Conservation (phyloP, 2,888 invertebrate species). For the Morinoia aosen region DNA sequence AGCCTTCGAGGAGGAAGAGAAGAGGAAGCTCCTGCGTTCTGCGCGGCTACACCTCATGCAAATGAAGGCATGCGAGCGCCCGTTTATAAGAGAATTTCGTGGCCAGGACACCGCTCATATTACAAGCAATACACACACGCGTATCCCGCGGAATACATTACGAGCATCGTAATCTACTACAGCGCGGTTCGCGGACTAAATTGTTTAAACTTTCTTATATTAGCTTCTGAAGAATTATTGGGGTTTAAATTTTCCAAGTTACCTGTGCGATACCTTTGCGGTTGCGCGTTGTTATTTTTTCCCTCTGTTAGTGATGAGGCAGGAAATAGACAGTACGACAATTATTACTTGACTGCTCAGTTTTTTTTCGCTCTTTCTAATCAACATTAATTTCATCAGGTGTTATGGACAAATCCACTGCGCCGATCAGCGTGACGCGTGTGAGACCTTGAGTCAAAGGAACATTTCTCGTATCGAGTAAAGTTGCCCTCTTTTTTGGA, state of each 20-base stretch:
- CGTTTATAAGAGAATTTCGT: constrained; percentile 33
- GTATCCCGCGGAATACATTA: constrained; percentile 28
- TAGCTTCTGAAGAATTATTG: not conserved
- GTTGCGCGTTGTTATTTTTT: not conserved
- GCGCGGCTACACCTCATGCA: not conserved
- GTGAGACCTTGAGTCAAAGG: not conserved
- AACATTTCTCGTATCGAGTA: not conserved
- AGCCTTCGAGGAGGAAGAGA: not conserved
- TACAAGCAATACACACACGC: constrained; percentile 27
- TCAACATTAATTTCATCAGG: not conserved
- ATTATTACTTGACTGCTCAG: not conserved
- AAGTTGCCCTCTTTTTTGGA: not conserved
- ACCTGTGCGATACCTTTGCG: not conserved
- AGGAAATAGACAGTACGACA: not conserved
- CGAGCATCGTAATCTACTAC: not conserved
- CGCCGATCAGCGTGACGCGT: not conserved
- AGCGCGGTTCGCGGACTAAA: not conserved
- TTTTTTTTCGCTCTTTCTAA: not conserved
- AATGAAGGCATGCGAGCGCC: not conserved
- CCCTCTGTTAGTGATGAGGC: not conserved
- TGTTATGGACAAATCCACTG: not conserved
- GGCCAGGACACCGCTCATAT: constrained; percentile 35
- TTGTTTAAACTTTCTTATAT: not conserved
- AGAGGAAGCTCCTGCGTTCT: not conserved
- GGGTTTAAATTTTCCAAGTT: not conserved